Base-by-base conservation (phyloP, 2,113 vertebrate genomes). In the Campylomormyrus tamandua region DNA sequence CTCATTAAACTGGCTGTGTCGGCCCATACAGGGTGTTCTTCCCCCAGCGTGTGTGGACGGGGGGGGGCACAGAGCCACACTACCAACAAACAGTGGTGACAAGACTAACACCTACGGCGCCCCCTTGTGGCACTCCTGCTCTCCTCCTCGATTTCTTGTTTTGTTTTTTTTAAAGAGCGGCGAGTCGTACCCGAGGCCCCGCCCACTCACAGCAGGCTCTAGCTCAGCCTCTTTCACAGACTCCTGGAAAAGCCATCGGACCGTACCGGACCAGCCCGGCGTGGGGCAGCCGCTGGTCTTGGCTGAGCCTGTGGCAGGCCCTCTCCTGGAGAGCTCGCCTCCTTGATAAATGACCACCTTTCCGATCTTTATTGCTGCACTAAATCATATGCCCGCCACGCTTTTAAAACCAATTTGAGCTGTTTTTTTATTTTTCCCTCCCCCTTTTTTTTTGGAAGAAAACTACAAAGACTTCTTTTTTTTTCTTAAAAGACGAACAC, bases 381-480 rank as follows among this genome's bases (percentile, higher is more conserved):
- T 96, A 96, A 96, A 96, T 96, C 95, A 96, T 94, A 93, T 56
- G 92, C 94, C 94, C 96, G 94, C 95, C 92, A 94, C 93, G 94
- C 94, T 94, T 96, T 96, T 95, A 96, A 94, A 95, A 95, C 94
- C 95, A 93, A 92, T 96, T 95, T 94, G 93, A 94, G 93, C 93
- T 93, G 93, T 94, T 95, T 96, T 96, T 96, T 94, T 95, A 94
- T 93, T 92, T 93, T 91, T 89, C 89, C 53, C 89, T 84, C 48
- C 58, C 9, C 8, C 8, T 11, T 70, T 56, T 66, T 90, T 95
- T 95, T 93, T 92, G 92, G 92, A 94, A 94, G 93, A 92, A 91
- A 94, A 94, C 89, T 94, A 93, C 90, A 94, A 94, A 94, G 90
- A 90, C 91, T 70, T 52, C 48, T 56, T 52, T 90, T 52, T 66